Evolutionary conservation across 2,797 vertebrate genomes (phyloP).

Genomic region (Spea hammondii): DNA sequence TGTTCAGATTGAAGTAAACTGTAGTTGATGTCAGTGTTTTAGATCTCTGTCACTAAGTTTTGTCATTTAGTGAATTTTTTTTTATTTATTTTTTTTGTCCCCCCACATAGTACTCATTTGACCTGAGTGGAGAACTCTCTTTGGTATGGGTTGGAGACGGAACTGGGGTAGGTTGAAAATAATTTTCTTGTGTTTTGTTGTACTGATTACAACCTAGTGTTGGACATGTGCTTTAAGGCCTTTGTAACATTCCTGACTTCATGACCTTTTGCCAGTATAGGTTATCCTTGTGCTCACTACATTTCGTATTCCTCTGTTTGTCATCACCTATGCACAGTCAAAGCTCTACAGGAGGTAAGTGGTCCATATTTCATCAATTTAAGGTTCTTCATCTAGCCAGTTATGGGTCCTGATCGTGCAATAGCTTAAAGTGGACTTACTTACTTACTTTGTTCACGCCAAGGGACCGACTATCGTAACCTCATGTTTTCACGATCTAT

Average conservation of each 20-base stretch:
- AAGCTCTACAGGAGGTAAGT: constrained; percentile 88
- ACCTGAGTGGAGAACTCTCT: constrained; percentile 85
- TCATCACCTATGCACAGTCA: constrained; percentile 84
- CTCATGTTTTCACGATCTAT: too few species aligned
- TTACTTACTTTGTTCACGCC: too few species aligned
- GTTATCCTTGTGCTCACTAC: constrained; percentile 89
- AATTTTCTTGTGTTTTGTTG: background rate
- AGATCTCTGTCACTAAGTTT: too few species aligned
- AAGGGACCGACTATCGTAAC: too few species aligned
- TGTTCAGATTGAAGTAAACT: too few species aligned
- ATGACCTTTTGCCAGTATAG: constrained; percentile 61
- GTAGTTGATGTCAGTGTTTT: too few species aligned
- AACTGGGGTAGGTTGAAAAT: constrained; percentile 81
- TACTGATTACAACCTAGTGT: background rate
- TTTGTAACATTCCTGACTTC: constrained; percentile 43
- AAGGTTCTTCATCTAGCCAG: background rate
- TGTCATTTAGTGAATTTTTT: background rate
- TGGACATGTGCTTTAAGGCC: background rate
- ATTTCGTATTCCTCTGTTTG: constrained; percentile 85
- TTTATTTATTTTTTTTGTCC: constrained; percentile 2
- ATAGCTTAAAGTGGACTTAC: too few species aligned
- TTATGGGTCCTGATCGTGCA: background rate
- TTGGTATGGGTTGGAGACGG: constrained; percentile 92
- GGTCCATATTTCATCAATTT: background rate
- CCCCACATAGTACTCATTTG: constrained; percentile 72